Conservation (phyloP, 1,140 invertebrate species). For the Cydia fagiglandana region DNA sequence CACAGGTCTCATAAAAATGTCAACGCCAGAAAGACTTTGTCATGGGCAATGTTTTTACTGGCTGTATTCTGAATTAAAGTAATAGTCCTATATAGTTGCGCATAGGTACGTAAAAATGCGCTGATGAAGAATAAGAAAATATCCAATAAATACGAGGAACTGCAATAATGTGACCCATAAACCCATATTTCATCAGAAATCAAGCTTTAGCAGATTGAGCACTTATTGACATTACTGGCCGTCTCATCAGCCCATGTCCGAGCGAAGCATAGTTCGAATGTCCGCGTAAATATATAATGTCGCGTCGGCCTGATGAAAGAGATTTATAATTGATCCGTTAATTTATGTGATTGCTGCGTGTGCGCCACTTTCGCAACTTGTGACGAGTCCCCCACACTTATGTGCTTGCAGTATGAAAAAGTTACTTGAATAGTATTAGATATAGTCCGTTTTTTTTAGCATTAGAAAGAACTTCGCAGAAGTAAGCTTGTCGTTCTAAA, state of each 20-base stretch:
- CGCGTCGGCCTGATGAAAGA: background rate
- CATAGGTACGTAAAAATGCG: background rate
- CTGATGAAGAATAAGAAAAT: background rate
- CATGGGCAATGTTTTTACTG: no score
- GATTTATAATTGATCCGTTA: constrained; percentile 28
- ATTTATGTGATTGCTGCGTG: constrained; percentile 21
- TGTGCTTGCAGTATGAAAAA: no score
- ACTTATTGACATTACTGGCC: background rate
- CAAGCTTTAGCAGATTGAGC: constrained; percentile 1
- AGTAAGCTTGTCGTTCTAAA: no score
- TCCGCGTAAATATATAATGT: constrained; percentile 20
- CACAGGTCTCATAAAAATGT: no score
- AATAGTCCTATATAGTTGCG: no score
- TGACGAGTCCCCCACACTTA: background rate
- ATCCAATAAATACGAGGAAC: background rate
- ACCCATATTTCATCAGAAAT: background rate
- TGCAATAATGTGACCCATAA: background rate
- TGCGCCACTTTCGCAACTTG: constrained; percentile 18
- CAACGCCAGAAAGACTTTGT: no score
- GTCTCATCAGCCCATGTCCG: constrained; percentile 2
- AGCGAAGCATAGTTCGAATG: constrained; percentile 22
- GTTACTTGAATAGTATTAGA: no score
- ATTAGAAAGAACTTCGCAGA: no score
- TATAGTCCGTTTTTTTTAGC: no score
- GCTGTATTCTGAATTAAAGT: no score